These are phyloP conservation scores for Mus musculus DNA, from an alignment of 2,113 vertebrate species.

Conservation along the genomic window DNA sequence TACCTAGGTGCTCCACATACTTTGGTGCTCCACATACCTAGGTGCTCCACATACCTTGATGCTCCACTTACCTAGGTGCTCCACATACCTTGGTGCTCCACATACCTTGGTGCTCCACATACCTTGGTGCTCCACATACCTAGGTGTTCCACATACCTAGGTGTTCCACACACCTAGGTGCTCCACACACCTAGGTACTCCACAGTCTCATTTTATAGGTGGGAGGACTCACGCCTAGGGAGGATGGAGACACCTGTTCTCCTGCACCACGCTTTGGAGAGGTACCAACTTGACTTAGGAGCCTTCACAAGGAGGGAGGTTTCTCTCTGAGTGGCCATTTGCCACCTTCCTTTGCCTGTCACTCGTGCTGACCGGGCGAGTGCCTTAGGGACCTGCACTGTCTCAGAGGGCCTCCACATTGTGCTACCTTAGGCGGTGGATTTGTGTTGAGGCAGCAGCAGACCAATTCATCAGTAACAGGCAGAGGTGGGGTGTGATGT, in stretches of 20 bases:
- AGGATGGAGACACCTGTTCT: neutral
- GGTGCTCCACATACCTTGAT: neutral
- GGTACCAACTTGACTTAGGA: neutral
- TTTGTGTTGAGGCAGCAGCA: neutral
- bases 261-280: neutral
- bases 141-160: neutral
- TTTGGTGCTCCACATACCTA: neutral
- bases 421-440: neutral
- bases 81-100: neutral
- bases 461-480: neutral
- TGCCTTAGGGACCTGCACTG: neutral
- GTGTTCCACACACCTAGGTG: neutral
- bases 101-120: neutral
- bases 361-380: neutral
- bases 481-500: neutral
- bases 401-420: neutral
- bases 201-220: neutral
- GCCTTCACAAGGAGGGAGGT: neutral
- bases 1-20: neutral
- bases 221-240: neutral
- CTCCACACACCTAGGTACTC: neutral
- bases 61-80: neutral
- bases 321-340: neutral
- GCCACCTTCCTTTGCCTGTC: neutral
- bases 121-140: neutral